Percentiles rank a stretch among this genome's conserved stretches.
phyloP scores from a whole-genome alignment of 2,113 vertebrate genomes.

The Nibea albiflora region DNA sequence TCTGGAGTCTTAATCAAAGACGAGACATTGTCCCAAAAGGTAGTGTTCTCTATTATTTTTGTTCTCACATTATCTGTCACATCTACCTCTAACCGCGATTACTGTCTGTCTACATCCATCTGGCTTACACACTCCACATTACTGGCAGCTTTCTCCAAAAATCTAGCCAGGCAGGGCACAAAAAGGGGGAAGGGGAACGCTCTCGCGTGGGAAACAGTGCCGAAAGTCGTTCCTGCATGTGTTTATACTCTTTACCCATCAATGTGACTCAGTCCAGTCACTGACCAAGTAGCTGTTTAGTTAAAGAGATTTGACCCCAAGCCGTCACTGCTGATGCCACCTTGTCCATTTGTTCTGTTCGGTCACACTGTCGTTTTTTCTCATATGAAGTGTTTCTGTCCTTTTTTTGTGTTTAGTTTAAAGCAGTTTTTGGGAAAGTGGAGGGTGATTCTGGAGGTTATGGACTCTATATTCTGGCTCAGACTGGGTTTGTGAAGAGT shows the following conservation, averaged over 20 bases:
- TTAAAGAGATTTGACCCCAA: conserved; percentile 8
- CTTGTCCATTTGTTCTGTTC: conserved; percentile 20
- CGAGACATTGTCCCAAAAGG: conserved; percentile 22
- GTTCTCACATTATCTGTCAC: conserved; percentile 45
- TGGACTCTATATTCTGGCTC: conserved; percentile 77
- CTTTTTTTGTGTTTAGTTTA: conserved; percentile 38
- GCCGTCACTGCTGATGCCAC: conserved; percentile 23
- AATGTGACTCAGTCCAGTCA: conserved; percentile 40
- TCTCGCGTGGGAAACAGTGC: conserved; percentile 3
- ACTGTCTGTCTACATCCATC: conserved; percentile 29
- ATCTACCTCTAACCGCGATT: conserved; percentile 58
- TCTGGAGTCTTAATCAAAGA: conserved; percentile 37
- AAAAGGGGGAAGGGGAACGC: not conserved
- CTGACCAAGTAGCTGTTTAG: conserved; percentile 41
- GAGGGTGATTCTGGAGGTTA: conserved; percentile 25
- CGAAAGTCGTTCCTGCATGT: conserved; percentile 56
- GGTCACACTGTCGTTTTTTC: not conserved
- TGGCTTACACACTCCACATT: conserved; percentile 21
- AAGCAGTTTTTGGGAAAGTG: conserved; percentile 22
- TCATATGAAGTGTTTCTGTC: conserved; percentile 40
- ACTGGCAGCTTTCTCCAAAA: conserved; percentile 47
- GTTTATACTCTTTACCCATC: conserved; percentile 43
- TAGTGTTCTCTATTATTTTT: conserved; percentile 30
- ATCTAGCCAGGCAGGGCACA: conserved; percentile 57
- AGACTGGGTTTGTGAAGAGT: conserved; percentile 78